Conservation (phyloP, 1,140 invertebrate species). For the Aleiodes sp. region DNA sequence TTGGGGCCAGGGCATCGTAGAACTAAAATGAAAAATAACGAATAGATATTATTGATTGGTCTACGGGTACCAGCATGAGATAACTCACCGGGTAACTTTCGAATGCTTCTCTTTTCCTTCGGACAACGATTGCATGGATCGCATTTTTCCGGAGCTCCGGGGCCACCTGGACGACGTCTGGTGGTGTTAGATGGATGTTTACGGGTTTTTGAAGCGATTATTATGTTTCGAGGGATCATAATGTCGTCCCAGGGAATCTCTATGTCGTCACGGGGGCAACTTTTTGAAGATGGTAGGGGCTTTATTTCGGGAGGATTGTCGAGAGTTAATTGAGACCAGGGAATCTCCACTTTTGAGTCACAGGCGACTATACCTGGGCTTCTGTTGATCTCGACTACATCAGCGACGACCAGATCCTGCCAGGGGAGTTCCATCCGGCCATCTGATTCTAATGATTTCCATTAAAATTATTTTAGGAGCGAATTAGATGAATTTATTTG, state of each 20-base stretch:
- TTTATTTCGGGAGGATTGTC: slow-evolving; percentile 44
- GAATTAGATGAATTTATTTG: too few relatives aligned
- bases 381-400: slow-evolving; percentile 18
- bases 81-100: slow-evolving; percentile 2
- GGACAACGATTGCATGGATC: neutral
- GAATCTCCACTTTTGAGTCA: slow-evolving; percentile 50
- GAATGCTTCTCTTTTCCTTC: slow-evolving; percentile 8
- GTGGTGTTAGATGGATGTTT: slow-evolving; percentile 43
- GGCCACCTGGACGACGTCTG: neutral
- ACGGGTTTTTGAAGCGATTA: slow-evolving; percentile 40
- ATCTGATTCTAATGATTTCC: slow-evolving; percentile 40
- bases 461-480: too few relatives aligned
- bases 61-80: neutral
- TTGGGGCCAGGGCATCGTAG: neutral
- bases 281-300: slow-evolving; percentile 29
- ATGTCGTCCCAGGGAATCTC: slow-evolving; percentile 57
- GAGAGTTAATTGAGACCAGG: slow-evolving; percentile 45
- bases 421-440: slow-evolving; percentile 47
- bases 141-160: neutral
- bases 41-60: slow-evolving; percentile 1
- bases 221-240: slow-evolving; percentile 47
- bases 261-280: slow-evolving; percentile 40
- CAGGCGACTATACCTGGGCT: slow-evolving; percentile 23
- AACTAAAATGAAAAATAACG: neutral
- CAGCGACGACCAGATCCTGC: slow-evolving; percentile 47